phyloP scores from a whole-genome alignment of 2,888 invertebrate genomes.

The Hypercompe scribonia region DNA sequence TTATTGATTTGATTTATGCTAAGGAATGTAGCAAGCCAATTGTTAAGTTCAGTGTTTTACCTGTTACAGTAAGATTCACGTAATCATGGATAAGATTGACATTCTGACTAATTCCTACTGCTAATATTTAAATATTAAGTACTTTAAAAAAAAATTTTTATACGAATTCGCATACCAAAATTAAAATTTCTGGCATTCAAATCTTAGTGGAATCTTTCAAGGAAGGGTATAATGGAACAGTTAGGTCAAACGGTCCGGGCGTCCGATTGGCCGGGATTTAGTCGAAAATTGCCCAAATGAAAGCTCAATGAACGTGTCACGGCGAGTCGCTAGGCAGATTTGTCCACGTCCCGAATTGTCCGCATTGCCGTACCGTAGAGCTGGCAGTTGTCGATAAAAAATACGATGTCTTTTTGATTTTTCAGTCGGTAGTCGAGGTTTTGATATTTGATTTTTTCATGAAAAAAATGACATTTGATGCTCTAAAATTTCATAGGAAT shows the following conservation, averaged over 20 bases:
- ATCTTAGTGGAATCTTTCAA: conserved; percentile 51
- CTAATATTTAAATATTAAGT: not conserved
- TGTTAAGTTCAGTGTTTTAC: too few relatives aligned
- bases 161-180: not conserved
- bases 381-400: conserved; percentile 58
- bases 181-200: conserved; percentile 27
- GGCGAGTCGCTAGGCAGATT: conserved; percentile 80
- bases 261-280: conserved; percentile 81
- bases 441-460: not conserved
- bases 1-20: too few relatives aligned
- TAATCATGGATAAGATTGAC: not conserved
- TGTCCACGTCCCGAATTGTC: conserved; percentile 83
- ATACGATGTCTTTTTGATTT: not conserved
- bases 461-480: not conserved
- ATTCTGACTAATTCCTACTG: not conserved
- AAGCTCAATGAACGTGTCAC: conserved; percentile 86
- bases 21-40: too few relatives aligned
- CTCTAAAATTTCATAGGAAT: not conserved
- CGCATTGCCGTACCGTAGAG: conserved; percentile 81
- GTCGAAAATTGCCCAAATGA: conserved; percentile 85
- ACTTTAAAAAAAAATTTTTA: not conserved
- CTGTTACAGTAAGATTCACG: too few relatives aligned
- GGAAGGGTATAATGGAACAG: conserved; percentile 70
- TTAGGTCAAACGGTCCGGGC: conserved; percentile 61
- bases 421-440: conserved; percentile 1